These are phyloP conservation scores for Porphyrio hochstetteri DNA, from an alignment of 2,113 vertebrate species.

Conservation along the genomic window DNA sequence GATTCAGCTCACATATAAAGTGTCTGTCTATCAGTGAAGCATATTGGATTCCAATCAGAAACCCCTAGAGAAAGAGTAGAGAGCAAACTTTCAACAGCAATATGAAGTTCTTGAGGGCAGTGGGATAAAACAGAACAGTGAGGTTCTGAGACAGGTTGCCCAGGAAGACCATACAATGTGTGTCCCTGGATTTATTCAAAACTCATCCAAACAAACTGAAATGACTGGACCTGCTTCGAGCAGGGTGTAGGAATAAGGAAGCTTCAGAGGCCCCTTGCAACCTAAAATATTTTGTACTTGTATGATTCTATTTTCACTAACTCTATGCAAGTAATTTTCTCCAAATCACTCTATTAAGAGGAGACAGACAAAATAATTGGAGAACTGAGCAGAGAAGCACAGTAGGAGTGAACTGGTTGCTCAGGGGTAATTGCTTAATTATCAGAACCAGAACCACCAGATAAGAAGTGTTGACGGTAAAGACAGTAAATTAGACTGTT, in stretches of 20 bases:
- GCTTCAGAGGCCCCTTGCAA: neutral
- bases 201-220: neutral
- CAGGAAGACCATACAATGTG: neutral
- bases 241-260: neutral
- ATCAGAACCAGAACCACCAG: conserved; percentile 20
- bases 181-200: neutral
- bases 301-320: neutral
- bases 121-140: neutral
- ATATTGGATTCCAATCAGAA: neutral
- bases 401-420: neutral
- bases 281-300: neutral
- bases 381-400: neutral
- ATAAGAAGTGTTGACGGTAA: neutral
- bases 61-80: neutral
- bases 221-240: neutral
- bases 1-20: neutral
- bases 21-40: neutral
- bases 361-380: conserved; percentile 12
- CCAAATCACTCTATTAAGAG: conserved; percentile 19
- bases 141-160: neutral
- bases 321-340: neutral
- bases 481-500: neutral
- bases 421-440: conserved; percentile 38
- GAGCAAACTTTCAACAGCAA: neutral
- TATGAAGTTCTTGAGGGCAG: neutral